Percentiles rank a stretch among this genome's conserved stretches.
Conservation (phyloP, 2,888 invertebrate genomes). For the Aelia acuminata region DNA sequence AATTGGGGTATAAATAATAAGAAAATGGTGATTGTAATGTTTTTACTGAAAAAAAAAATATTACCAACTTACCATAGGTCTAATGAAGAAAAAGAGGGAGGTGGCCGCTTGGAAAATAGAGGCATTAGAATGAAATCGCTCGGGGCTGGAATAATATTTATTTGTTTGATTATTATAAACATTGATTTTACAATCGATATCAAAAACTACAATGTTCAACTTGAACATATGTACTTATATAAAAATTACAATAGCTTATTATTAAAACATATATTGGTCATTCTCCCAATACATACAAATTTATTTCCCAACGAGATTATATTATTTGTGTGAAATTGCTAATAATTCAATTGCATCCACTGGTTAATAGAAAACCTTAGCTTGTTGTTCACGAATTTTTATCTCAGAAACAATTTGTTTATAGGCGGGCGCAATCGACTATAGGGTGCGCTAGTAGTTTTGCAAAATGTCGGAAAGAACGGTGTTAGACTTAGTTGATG, state of each 20-base stretch:
- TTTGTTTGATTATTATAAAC: neutral
- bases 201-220: neutral
- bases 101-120: neutral
- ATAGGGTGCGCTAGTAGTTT: too few relatives aligned
- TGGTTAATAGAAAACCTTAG: too few relatives aligned
- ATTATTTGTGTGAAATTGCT: too few relatives aligned
- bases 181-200: neutral
- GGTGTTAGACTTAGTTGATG: too few relatives aligned
- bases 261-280: too few relatives aligned
- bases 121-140: neutral
- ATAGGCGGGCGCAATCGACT: too few relatives aligned
- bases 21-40: neutral
- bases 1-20: neutral
- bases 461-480: too few relatives aligned
- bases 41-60: neutral
- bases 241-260: neutral
- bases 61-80: neutral
- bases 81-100: neutral
- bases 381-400: too few relatives aligned
- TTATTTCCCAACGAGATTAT: too few relatives aligned
- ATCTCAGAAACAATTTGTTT: too few relatives aligned
- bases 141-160: neutral
- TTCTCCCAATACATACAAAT: too few relatives aligned
- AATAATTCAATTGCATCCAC: too few relatives aligned
- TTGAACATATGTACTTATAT: neutral